These are phyloP conservation scores for Candidula unifasciata DNA, from an alignment of 2,888 invertebrate species.

Conservation along the genomic window DNA sequence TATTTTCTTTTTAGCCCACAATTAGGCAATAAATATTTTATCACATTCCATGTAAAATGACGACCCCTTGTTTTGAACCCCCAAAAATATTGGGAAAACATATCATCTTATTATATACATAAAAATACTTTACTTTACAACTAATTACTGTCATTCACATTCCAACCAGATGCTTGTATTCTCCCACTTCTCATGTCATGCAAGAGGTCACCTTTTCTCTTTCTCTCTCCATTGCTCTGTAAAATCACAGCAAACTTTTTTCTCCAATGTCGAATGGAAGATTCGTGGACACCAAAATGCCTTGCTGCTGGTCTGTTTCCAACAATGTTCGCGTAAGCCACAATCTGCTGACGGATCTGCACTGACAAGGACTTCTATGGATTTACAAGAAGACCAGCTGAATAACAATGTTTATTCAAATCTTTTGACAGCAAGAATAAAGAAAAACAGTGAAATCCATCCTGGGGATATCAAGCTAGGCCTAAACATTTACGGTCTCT, in stretches of 20 bases:
- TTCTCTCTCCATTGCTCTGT: not conserved
- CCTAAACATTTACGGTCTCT: too few species aligned
- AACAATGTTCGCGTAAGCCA: slow-evolving; percentile 29
- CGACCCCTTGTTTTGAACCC: too few species aligned
- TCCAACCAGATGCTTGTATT: not conserved
- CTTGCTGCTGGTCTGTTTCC: slow-evolving; percentile 36
- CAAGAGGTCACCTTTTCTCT: not conserved
- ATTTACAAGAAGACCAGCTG: not conserved
- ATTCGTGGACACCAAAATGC: slow-evolving; percentile 38
- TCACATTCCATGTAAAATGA: too few species aligned
- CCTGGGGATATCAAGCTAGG: too few species aligned
- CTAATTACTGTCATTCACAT: not conserved
- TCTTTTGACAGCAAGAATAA: not conserved
- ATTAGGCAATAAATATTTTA: too few species aligned
- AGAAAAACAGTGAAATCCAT: too few species aligned
- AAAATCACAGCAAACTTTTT: not conserved
- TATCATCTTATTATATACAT: too few species aligned
- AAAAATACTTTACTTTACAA: too few species aligned
- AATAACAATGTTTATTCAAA: not conserved
- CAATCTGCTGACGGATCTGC: slow-evolving; percentile 24
- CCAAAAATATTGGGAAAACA: too few species aligned
- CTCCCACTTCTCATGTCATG: not conserved
- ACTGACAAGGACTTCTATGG: slow-evolving; percentile 4
- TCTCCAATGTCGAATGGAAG: slow-evolving; percentile 40
- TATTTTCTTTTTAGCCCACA: too few species aligned